Percentiles rank a stretch among this genome's conserved stretches.
phyloP scores from a whole-genome alignment of 2,113 vertebrate genomes.

The Rhodinocichla rosea region DNA sequence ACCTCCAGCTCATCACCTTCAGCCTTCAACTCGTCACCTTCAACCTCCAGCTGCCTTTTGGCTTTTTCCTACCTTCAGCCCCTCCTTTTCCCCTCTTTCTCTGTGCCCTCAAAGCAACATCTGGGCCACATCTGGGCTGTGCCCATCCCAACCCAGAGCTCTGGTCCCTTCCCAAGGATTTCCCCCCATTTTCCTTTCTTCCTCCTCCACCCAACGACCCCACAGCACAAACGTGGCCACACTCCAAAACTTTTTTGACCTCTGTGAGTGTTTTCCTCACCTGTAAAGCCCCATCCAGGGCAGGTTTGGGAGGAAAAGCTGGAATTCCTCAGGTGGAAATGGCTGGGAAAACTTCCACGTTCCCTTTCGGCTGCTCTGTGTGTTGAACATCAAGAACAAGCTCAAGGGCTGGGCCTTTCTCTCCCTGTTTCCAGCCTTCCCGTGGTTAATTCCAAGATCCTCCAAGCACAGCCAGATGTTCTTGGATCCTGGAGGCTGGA shows the following conservation, averaged over 20 bases:
- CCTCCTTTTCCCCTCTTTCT: background rate
- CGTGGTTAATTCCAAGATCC: background rate
- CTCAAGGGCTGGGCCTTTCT: background rate
- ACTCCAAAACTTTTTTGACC: background rate
- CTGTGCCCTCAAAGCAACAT: background rate
- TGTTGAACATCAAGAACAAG: background rate
- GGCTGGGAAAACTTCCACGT: rapidly evolving
- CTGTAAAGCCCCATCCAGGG: background rate
- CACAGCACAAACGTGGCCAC: rapidly evolving
- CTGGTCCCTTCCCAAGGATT: background rate
- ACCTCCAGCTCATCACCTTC: background rate
- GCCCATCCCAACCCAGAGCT: background rate
- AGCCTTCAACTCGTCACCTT: too few species aligned
- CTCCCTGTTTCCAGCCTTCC: background rate
- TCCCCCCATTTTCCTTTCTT: background rate
- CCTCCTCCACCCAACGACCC: background rate
- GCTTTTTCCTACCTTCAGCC: background rate
- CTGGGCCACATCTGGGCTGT: background rate
- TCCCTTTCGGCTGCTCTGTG: background rate
- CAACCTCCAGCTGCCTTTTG: background rate
- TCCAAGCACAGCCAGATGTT: background rate
- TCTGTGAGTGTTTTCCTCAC: background rate
- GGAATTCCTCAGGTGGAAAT: background rate
- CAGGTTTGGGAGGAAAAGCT: background rate
- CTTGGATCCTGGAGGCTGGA: background rate